Base-by-base conservation (phyloP, 2,888 invertebrate species). In the Isoperla grammatica region DNA sequence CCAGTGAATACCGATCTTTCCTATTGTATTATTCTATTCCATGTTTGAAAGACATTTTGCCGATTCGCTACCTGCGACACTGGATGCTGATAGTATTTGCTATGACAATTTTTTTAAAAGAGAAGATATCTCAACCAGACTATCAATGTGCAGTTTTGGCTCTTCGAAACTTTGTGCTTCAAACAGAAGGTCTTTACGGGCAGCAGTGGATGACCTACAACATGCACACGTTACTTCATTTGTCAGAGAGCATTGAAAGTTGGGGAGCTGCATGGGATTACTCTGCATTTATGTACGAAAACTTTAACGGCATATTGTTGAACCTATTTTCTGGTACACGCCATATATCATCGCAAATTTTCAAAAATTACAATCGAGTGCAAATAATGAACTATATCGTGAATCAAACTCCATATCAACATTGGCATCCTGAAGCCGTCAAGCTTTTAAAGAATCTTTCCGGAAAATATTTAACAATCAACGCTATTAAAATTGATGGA, bases 21-120 rank as follows among this genome's bases (percentile, higher is more conserved):
- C 42, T 56, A 2, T 8, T 56, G 1, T 56, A 56, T 19, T 56
- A 42, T 42, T 56, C 56, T 2, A 8, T 56, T 39, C 56, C 56
- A 6, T n/a, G 39, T 15, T 56, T 56, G 17, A 46, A 43, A 17
- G 20, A 12, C 20, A 19, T 56, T 15, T 42, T 56, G 17, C 56
- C 43, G n/a, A 6, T 13, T 15, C 17, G 43, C 43, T 56, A 42
- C 15, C 11, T 56, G 9, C 17, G 43, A 20, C 56, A 56, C 43
- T 56, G 56, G 56, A n/a, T 56, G 11, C 19, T 56, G 2, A 17
- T 56, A 17, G 56, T 56, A 13, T 40, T 40, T 40, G 40, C 40
- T 6, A 40, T 40, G 5, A 40, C 40, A 40, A 40, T 8, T 40
- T 8, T 40, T 4, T 12, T 40, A 6, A 40, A 40, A 15, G 11